A percentile compares a stretch with the other conserved stretches of the same genome.
phyloP scores from a whole-genome alignment of 1,140 invertebrate genomes.

The Drosophila kikkawai region DNA sequence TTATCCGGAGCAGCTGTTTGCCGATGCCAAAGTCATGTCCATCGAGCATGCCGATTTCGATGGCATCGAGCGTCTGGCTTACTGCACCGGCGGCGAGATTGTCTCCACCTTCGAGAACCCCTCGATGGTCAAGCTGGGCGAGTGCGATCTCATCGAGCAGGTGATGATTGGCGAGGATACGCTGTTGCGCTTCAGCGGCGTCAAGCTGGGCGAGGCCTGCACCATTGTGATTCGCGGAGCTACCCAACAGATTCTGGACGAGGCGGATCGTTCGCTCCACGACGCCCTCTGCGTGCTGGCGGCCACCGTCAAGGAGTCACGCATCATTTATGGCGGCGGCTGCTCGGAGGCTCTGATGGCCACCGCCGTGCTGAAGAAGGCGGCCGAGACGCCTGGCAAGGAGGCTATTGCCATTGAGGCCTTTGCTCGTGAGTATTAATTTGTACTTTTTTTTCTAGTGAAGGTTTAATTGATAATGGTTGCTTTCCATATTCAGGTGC shows the following conservation, averaged over 20 bases:
- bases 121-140: constrained; percentile 95
- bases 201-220: constrained; percentile 97
- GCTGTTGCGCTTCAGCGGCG: constrained; percentile 97
- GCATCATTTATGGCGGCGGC: constrained; percentile 96
- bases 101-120: constrained; percentile 99
- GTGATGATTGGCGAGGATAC: constrained; percentile 99
- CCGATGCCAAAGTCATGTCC: constrained; percentile 99
- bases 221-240: constrained; percentile 98
- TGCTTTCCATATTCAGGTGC: constrained; percentile 86
- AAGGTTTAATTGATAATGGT: not conserved
- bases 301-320: constrained; percentile 97
- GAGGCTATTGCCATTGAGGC: constrained; percentile 99
- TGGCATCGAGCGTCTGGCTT: constrained; percentile 97
- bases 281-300: constrained; percentile 99
- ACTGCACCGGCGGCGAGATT: constrained; percentile 99
- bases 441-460: too few species aligned
- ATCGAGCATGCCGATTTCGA: constrained; percentile 99
- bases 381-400: constrained; percentile 97
- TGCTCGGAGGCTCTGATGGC: constrained; percentile 99
- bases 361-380: constrained; percentile 93
- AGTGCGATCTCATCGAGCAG: constrained; percentile 98
- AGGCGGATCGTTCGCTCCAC: constrained; percentile 98
- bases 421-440: constrained; percentile 88
- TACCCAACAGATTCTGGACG: constrained; percentile 99
- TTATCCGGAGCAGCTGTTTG: constrained; percentile 99